Percentiles rank a stretch among this genome's conserved stretches.
phyloP scores from a whole-genome alignment of 64 coral and sea anemone genomes.

The Cladopsammia gracilis region DNA sequence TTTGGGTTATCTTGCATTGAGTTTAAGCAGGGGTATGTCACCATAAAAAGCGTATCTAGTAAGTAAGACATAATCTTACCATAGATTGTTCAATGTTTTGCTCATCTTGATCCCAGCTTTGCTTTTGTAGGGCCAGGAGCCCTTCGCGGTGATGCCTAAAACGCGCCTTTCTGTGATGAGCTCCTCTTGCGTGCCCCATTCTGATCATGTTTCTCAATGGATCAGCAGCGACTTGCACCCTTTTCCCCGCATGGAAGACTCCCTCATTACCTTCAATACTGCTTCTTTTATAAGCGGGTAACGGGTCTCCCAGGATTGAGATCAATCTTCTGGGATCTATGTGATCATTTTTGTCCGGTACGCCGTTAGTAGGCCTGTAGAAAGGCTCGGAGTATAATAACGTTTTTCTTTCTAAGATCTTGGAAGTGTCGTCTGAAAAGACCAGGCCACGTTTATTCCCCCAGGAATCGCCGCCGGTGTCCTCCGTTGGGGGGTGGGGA shows the following conservation, averaged over 20 bases:
- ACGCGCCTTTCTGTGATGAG: background rate
- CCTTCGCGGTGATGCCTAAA: background rate
- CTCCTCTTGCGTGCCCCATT: background rate
- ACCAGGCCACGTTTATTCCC: background rate
- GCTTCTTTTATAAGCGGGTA: conserved; percentile 20
- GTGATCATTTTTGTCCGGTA: background rate
- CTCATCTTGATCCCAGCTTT: background rate
- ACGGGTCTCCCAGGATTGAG: conserved; percentile 28
- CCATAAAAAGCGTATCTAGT: too few species aligned
- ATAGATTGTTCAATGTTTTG: background rate
- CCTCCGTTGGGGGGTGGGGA: background rate
- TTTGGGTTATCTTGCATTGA: too few species aligned
- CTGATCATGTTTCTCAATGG: background rate
- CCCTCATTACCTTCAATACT: background rate
- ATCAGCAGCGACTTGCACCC: too few species aligned
- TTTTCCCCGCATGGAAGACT: background rate
- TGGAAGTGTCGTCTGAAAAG: background rate
- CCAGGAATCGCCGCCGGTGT: background rate
- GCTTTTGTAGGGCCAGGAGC: too few species aligned
- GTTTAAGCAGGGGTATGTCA: too few species aligned
- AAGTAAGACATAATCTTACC: background rate
- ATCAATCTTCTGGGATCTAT: conserved; percentile 8
- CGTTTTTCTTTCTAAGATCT: conserved; percentile 21
- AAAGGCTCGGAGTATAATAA: conserved; percentile 22
- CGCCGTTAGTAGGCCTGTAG: background rate